Evolutionary conservation across 1,140 invertebrate genomes (phyloP).

Genomic region (Mactra quadrangularis): DNA sequence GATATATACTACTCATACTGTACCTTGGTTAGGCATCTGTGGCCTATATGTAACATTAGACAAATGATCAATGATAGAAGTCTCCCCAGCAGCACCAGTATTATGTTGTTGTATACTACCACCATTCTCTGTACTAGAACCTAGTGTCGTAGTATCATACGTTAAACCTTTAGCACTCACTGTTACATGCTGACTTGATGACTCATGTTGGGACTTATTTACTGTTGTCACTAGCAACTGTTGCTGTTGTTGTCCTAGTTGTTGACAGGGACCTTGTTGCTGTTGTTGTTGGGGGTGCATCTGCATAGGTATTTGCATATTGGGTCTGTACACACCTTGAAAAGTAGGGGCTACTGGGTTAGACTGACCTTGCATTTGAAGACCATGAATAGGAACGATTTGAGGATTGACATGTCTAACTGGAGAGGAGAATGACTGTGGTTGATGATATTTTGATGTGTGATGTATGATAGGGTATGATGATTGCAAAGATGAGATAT

Average conservation of each 20-base stretch:
- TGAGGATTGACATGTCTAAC: conserved; percentile 41
- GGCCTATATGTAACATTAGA: conserved; percentile 12
- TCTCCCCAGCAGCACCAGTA: neutral
- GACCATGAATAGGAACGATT: conserved; percentile 41
- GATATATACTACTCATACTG: too few species aligned
- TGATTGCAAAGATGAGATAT: conserved; percentile 34
- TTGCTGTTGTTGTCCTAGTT: conserved; percentile 22
- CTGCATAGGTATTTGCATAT: conserved; percentile 62
- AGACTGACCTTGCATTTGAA: conserved; percentile 4
- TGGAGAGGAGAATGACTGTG: conserved; percentile 34
- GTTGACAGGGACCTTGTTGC: neutral
- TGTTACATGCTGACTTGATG: conserved; percentile 30
- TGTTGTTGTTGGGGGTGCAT: conserved; percentile 41
- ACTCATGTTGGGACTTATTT: neutral
- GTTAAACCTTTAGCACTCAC: conserved; percentile 50
- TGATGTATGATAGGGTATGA: conserved; percentile 31
- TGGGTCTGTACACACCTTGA: conserved; percentile 38
- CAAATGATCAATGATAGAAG: neutral
- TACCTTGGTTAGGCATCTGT: conserved; percentile 37
- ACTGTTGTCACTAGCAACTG: conserved; percentile 9
- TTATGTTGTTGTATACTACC: too few species aligned
- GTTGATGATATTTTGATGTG: conserved; percentile 24
- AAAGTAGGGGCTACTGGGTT: neutral
- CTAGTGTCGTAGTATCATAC: neutral
- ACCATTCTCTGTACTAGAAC: conserved; percentile 20